Conservation (phyloP, 2,888 invertebrate species). For the Hirudinaria manillensis region DNA sequence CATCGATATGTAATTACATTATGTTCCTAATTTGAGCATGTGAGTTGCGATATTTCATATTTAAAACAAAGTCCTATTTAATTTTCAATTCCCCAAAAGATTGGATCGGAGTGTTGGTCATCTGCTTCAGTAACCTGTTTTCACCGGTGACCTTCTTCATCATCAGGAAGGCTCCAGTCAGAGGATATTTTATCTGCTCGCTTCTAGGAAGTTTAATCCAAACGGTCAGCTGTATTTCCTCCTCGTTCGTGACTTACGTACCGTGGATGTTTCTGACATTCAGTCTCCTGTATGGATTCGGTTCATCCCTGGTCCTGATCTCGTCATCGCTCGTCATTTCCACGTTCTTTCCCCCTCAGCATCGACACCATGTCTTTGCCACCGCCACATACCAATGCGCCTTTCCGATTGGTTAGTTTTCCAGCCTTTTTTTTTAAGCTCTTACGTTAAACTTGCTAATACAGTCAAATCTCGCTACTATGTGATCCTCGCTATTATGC, state of each 20-base stretch:
- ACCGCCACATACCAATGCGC: constrained; percentile 44
- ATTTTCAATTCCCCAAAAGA: background rate
- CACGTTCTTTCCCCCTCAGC: constrained; percentile 43
- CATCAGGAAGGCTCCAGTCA: background rate
- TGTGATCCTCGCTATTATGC: too few species aligned
- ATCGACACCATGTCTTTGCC: constrained; percentile 43
- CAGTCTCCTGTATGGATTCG: constrained; percentile 41
- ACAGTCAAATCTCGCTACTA: too few species aligned
- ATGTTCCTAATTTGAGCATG: background rate
- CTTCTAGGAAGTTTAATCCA: background rate
- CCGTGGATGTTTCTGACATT: constrained; percentile 45
- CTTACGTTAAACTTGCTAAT: too few species aligned
- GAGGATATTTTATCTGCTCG: background rate
- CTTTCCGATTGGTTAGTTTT: constrained; percentile 42
- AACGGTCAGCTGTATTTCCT: constrained; percentile 21
- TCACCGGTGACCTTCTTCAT: background rate
- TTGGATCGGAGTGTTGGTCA: background rate
- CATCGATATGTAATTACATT: background rate
- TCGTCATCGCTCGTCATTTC: constrained; percentile 43
- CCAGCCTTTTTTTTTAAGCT: too few species aligned
- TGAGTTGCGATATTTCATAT: too few species aligned
- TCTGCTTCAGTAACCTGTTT: background rate
- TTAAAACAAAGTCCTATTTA: background rate
- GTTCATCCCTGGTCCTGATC: constrained; percentile 43
- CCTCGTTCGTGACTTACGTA: constrained; percentile 40